phyloP scores from a whole-genome alignment of 2,113 vertebrate species.

The Cephalopholis sonnerati region DNA sequence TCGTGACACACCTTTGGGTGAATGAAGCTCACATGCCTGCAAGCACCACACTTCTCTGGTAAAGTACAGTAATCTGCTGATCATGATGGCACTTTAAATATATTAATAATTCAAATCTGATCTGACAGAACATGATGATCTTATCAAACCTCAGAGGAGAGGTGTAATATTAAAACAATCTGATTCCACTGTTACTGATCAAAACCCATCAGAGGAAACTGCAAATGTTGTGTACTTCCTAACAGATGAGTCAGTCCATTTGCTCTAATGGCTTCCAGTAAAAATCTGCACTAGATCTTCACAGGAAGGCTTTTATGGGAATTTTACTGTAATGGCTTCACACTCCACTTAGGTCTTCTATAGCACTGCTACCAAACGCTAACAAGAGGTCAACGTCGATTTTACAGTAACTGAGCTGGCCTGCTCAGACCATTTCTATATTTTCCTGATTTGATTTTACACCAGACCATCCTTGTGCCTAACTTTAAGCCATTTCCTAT shows the following conservation, averaged over 20 bases:
- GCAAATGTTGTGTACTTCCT: constrained; percentile 2
- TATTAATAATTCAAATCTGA: neutral
- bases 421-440: neutral
- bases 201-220: neutral
- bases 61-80: neutral
- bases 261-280: constrained; percentile 19
- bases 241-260: constrained; percentile 23
- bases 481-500: constrained; percentile 45
- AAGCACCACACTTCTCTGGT: neutral
- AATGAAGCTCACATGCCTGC: no score
- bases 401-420: neutral
- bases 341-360: constrained; percentile 19
- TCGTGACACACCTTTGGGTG: no score
- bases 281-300: constrained; percentile 20
- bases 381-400: neutral
- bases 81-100: neutral
- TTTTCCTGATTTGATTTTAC: constrained; percentile 29
- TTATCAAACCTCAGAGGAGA: constrained; percentile 14
- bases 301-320: constrained; percentile 22
- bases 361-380: constrained; percentile 9
- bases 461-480: constrained; percentile 2
- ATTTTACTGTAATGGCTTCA: neutral
- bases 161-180: neutral
- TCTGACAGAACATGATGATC: neutral
- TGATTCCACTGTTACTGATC: neutral